Conservation (phyloP, 30 jellyfish, hydroid and myxozoan genomes). For the Chironex yamaguchii region DNA sequence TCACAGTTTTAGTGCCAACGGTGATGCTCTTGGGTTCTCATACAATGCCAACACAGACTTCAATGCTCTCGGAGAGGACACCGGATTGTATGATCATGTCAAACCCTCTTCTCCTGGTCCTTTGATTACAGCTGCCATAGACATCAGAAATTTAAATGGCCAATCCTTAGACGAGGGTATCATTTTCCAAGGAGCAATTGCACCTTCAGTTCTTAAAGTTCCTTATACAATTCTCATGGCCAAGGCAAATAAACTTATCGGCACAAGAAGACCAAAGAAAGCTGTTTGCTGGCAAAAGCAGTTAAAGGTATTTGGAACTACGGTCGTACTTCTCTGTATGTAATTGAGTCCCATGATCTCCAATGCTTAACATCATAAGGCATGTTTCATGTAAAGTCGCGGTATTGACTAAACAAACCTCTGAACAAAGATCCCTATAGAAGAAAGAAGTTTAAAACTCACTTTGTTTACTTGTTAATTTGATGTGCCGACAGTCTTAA, state of each 20-base stretch:
- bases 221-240: constrained; percentile 27
- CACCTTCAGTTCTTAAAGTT: constrained; percentile 8
- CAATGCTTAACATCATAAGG: too few species aligned
- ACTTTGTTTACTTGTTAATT: too few species aligned
- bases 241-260: neutral
- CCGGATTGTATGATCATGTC: neutral
- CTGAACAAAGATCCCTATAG: too few species aligned
- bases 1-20: constrained; percentile 47
- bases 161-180: constrained; percentile 1
- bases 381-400: too few species aligned
- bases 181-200: constrained; percentile 39
- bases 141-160: constrained; percentile 3
- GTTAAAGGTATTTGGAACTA: too few species aligned
- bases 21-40: constrained; percentile 37
- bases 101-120: constrained; percentile 45
- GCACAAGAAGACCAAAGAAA: neutral
- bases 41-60: constrained; percentile 6
- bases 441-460: too few species aligned
- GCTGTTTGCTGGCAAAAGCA: too few species aligned
- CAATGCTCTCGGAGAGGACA: constrained; percentile 13
- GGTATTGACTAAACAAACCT: too few species aligned
- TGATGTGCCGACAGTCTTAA: too few species aligned
- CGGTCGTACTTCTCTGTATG: too few species aligned
- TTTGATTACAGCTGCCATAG: constrained; percentile 33
- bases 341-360: too few species aligned